phyloP scores from a whole-genome alignment of 1,140 invertebrate species.

The Euura lappo region DNA sequence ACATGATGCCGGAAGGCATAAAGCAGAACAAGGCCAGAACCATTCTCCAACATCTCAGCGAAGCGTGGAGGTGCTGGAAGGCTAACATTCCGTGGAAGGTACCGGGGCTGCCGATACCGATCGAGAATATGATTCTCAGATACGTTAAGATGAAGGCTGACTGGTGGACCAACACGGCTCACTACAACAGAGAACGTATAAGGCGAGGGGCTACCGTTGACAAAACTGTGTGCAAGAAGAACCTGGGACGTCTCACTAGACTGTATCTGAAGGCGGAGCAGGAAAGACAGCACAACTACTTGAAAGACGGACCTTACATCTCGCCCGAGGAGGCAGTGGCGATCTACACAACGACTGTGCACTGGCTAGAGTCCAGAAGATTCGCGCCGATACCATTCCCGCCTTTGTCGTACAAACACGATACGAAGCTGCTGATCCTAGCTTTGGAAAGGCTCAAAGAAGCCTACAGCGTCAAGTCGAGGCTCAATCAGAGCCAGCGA shows the following conservation, averaged over 20 bases:
- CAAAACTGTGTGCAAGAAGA: constrained; percentile 99
- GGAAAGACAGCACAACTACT: constrained; percentile 93
- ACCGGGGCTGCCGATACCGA: constrained; percentile 96
- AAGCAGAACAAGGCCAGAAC: constrained; percentile 99
- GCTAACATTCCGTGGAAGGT: constrained; percentile 99
- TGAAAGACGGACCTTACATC: constrained; percentile 96
- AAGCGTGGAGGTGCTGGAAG: constrained; percentile 99
- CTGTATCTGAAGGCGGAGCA: constrained; percentile 99
- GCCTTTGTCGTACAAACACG: constrained; percentile 98
- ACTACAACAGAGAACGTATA: constrained; percentile 98
- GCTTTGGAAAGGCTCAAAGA: constrained; percentile 97
- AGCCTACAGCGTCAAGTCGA: constrained; percentile 98
- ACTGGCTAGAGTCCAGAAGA: constrained; percentile 97
- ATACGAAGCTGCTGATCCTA: constrained; percentile 97
- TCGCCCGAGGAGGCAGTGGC: constrained; percentile 99
- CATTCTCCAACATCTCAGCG: constrained; percentile 97
- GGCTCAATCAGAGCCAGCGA: constrained; percentile 97
- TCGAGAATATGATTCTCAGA: constrained; percentile 99
- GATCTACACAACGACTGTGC: constrained; percentile 99
- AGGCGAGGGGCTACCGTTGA: constrained; percentile 94
- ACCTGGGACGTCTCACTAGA: constrained; percentile 94
- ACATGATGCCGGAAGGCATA: constrained; percentile 99
- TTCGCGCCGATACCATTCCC: constrained; percentile 99
- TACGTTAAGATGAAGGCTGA: constrained; percentile 99
- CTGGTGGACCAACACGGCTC: constrained; percentile 99